A percentile compares a stretch with the other conserved stretches of the same genome.
phyloP scores from a whole-genome alignment of 2,113 vertebrate genomes.

The Lampris megalopsis region DNA sequence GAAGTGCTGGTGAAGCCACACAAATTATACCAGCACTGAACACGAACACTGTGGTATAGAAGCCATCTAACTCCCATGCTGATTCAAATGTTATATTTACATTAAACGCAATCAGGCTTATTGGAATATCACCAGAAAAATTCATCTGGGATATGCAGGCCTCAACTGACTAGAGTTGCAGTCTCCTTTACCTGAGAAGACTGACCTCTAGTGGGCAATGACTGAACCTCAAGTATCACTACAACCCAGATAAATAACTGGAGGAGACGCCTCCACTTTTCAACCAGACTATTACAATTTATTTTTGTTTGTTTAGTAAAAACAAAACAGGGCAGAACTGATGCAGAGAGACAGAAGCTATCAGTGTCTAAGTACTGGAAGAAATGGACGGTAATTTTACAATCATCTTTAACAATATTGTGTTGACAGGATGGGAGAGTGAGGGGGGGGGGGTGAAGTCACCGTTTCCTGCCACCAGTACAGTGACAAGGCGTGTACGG shows the following conservation, averaged over 20 bases:
- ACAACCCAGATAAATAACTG: neutral
- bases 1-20: too few relatives aligned
- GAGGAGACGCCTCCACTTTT: neutral
- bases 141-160: neutral
- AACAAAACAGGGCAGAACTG: too few relatives aligned
- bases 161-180: neutral
- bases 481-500: conserved; percentile 34
- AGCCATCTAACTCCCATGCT: too few relatives aligned
- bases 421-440: conserved; percentile 6
- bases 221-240: conserved; percentile 12
- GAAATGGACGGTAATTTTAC: neutral
- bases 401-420: neutral
- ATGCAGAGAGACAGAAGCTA: neutral
- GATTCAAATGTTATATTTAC: too few relatives aligned
- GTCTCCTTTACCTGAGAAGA: conserved; percentile 40
- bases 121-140: neutral
- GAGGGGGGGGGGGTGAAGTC: conserved; percentile 24
- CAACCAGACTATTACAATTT: too few relatives aligned
- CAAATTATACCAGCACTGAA: too few relatives aligned
- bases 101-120: neutral
- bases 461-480: conserved; percentile 44
- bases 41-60: too few relatives aligned
- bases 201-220: conserved; percentile 76
- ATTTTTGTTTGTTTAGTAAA: too few relatives aligned
- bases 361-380: neutral